Evolutionary conservation across 1,140 invertebrate genomes (phyloP), one percentile per base, ranked within the genome.

Genomic region (Anagrus nilaparvatae): DNA sequence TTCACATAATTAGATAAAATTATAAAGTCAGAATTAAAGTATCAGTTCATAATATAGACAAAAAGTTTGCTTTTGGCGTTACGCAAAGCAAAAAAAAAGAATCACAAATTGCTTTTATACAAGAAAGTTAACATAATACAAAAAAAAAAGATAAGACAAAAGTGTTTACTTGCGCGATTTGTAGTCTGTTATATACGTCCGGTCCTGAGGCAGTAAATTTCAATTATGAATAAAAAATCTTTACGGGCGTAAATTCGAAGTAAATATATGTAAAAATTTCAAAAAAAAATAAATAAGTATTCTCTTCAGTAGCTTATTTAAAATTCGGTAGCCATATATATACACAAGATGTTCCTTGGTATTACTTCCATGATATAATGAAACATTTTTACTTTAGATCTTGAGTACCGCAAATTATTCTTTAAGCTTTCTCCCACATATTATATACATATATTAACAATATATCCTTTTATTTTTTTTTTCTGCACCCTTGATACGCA

Each of bases 301-400:
- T n/a, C n/a, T n/a, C n/a, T 44, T 42, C 52, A 52, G 61, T 61
- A 65, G 62, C 63, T 65, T 62, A 65, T 67, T 64, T 60, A 58
- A 65, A 68, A 68, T 68, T 66, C 65, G 65, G 65, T 68, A 68
- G 65, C 65, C 59, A 52, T 34, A 51, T 48, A 31, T 40, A 43
- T 56, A 56, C 28, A n/a, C 28, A 17, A n/a, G 14, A 3, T 18
- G 54, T 56, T 54, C 56, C 56, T 57, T 56, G 14, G 4, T 18
- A 53, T 56, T 54, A 56, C 56, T 57, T 56, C 46, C 50, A n/a
- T 21, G 44, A 45, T 47, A 58, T 68, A 65, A 66, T 68, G 65
- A 68, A 68, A 68, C 60, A 68, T 68, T 65, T 61, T n/a, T n/a
- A n/a, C n/a, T n/a, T n/a, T n/a, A n/a, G n/a, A 61, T 63, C 55